These are phyloP conservation scores for Squalus acanthias DNA, from an alignment of 2,797 vertebrate genomes.

Conservation along the genomic window DNA sequence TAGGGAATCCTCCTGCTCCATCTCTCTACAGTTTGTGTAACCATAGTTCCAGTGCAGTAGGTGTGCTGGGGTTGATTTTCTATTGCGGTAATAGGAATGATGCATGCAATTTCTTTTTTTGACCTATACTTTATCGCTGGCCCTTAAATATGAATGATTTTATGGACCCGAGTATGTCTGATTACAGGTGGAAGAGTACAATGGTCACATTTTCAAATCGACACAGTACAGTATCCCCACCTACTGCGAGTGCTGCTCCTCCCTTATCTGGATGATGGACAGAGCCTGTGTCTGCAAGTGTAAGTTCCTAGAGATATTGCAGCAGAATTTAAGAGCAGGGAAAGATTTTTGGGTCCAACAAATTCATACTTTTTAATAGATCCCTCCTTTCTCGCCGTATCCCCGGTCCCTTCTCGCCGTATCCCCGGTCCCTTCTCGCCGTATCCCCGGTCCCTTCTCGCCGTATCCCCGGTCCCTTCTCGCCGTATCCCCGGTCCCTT, in stretches of 20 bases:
- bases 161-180: conserved; percentile 26
- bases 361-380: background rate
- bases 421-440: no score
- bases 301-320: conserved; percentile 56
- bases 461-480: background rate
- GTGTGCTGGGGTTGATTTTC: background rate
- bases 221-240: conserved; percentile 98
- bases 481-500: background rate
- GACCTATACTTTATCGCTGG: background rate
- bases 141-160: background rate
- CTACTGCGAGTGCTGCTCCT: conserved; percentile 95
- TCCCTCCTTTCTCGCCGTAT: background rate
- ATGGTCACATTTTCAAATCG: conserved; percentile 93
- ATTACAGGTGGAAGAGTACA: conserved; percentile 88
- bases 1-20: background rate
- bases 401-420: background rate
- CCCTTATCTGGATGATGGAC: conserved; percentile 99
- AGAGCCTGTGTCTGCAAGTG: conserved; percentile 94
- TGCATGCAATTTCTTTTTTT: background rate
- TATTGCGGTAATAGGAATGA: background rate
- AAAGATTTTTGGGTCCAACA: background rate
- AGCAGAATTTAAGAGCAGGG: background rate
- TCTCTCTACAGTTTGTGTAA: background rate
- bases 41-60: background rate
- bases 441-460: background rate